Base-by-base conservation (phyloP, 2,888 invertebrate species). In the Incurvaria masculella region DNA sequence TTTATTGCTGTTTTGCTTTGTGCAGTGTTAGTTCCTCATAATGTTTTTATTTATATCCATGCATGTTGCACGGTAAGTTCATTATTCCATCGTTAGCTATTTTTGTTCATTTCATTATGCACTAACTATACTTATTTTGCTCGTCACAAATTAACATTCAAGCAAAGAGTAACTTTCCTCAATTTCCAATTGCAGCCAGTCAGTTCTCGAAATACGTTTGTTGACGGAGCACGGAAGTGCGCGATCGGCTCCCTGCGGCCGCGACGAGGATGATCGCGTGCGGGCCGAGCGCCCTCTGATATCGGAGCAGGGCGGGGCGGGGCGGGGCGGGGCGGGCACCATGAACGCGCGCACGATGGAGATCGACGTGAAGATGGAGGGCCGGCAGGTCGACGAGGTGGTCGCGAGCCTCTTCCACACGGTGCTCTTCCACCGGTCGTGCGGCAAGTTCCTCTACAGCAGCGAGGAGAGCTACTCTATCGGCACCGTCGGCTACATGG, bases 381-480 rank as follows among this genome's bases (percentile, higher is more conserved):
- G 93, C 52, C 83, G 90, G 59, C 94, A 95, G 72, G 91, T 94
- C 57, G 93, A 94, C 71, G 95, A 95, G 70, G 94, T 92, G 41
- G 89, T 94, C 43, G 88, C 92, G 44, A 89, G 91, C 68, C 87
- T 95, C 61, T 94, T 95, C 72, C 94, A 95, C 75, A 94, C 94
- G 44, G 89, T 95, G 45, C 81, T 95, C 46, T 94, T 95, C 68
- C 93, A 95, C 70, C 86, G 95, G 52, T 89, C 91, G 51, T 83
- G 91, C 58, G 95, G 95, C 52, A 95, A 95, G 82, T 97, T 97
- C 78, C 87, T 89, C 50, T 98, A 96, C 78, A 92, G 89, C 69
- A 89, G 89, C 65, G 96, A 97, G 72, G 92, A 91, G 60, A 93
- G 90, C 71, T 99, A 97, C 72, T 93, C 95, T 19, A 91, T 98